Base-by-base conservation (phyloP, 2,888 invertebrate species). In the Mythimna albipuncta region DNA sequence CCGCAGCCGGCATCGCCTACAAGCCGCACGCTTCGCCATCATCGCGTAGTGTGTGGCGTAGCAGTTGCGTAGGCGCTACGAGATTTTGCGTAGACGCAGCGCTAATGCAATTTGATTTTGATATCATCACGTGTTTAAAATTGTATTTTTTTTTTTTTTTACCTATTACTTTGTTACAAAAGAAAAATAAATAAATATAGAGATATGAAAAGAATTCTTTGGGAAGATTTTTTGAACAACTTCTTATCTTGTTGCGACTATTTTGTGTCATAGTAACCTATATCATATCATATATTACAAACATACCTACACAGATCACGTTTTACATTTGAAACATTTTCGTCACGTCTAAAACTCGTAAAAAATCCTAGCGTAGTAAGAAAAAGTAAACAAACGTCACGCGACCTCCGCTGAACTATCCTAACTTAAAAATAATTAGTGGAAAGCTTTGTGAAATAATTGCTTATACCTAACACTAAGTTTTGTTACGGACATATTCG, bases 401-500 rank as follows among this genome's bases (percentile, higher is more conserved):
- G 26, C 26, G 26, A 26, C 26, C n/a, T 26, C 10, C 11, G 41
- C 32, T 26, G 64, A 21, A 41, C 19, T 32, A 65, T 19, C 2
- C n/a, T 19, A 50, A 50, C 7, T 47, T 3, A 11, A 64, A 54
- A n/a, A 0, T 19, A 76, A 76, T 16, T 32, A 44, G n/a, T 38
- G 2, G 50, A 61, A 62, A 32, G 21, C 13, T 64, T 55, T 21
- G 44, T 52, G 13, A 58, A 67, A 62, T 47, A 65, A 32, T 35
- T 71, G 16, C 55, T 47, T 64, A n/a, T 35, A 47, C 6, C 47
- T 19, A 47, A 55, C 16, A 73, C 54, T 74, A 38, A 21, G 59
- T 74, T 74, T 72, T 65, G 32, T 52, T 62, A 61, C 52, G 26
- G 50, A 62, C 59, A 64, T 63, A 65, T 52, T 52, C 38, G 54